These are phyloP conservation scores for Drosophila subobscura DNA, from an alignment of 1,140 invertebrate species.

Conservation along the genomic window DNA sequence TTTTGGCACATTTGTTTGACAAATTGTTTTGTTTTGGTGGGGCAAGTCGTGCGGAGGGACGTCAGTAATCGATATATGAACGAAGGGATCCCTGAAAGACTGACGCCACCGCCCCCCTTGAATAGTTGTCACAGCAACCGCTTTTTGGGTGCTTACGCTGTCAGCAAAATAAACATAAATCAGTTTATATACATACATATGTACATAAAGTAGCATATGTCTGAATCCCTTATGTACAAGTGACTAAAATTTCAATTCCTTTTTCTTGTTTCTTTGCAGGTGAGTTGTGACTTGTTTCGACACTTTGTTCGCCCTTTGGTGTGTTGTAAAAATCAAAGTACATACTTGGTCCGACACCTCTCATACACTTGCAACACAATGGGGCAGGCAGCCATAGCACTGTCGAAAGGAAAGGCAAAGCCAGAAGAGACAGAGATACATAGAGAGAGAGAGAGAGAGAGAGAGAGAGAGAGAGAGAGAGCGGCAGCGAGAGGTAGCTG, in stretches of 20 bases:
- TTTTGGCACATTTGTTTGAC: constrained; percentile 79
- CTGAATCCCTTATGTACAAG: constrained; percentile 45
- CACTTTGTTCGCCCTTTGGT: constrained; percentile 39
- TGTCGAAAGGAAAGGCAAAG: not conserved
- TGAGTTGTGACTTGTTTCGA: constrained; percentile 55
- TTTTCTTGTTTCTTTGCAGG: constrained; percentile 58
- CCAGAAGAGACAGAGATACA: constrained; percentile 35
- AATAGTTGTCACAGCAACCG: constrained; percentile 73
- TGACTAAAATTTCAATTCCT: constrained; percentile 78
- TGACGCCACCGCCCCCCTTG: constrained; percentile 35
- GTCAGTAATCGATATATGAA: constrained; percentile 72
- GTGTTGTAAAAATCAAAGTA: constrained; percentile 81
- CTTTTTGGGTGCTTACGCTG: constrained; percentile 44
- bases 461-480: constrained; percentile 8
- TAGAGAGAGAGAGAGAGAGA: constrained; percentile 8
- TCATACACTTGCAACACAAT: constrained; percentile 29
- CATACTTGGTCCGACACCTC: constrained; percentile 58
- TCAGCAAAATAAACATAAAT: constrained; percentile 72
- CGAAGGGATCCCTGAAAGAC: not conserved
- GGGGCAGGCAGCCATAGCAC: not conserved
- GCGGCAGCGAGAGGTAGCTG: constrained; percentile 36
- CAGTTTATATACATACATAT: constrained; percentile 19
- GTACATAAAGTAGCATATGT: constrained; percentile 16
- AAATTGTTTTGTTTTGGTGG: constrained; percentile 75
- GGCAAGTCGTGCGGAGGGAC: constrained; percentile 35